These are phyloP conservation scores for Taenioides sp. DNA, from an alignment of 2,797 vertebrate genomes.

Conservation along the genomic window DNA sequence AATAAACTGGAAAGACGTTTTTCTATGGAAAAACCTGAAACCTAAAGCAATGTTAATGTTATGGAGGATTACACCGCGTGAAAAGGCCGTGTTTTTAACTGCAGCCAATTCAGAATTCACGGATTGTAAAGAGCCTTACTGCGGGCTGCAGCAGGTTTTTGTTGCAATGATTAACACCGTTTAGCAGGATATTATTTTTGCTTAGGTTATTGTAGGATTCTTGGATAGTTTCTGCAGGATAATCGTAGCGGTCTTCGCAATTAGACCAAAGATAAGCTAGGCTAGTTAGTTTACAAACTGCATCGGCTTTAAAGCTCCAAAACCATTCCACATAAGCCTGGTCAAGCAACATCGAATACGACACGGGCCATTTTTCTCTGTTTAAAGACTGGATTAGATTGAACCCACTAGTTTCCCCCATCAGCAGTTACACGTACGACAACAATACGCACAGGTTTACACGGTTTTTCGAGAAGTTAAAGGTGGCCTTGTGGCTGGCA, in stretches of 20 bases:
- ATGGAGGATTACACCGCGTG: neutral
- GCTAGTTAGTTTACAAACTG: neutral
- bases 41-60: neutral
- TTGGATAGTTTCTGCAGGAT: neutral
- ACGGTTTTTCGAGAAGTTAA: neutral
- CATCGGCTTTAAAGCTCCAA: neutral
- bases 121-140: slow-evolving; percentile 12
- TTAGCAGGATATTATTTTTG: neutral
- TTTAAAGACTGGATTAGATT: neutral
- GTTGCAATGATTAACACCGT: slow-evolving; percentile 8
- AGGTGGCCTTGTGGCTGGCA: neutral
- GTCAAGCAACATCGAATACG: slow-evolving; percentile 9
- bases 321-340: neutral
- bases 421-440: neutral
- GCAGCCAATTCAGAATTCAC: slow-evolving; percentile 5
- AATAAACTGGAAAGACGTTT: neutral
- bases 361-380: neutral
- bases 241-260: neutral
- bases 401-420: neutral
- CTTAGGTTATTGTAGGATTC: neutral
- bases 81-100: neutral
- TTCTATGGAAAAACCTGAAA: neutral
- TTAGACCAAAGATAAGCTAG: neutral
- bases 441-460: neutral
- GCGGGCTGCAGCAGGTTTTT: slow-evolving; percentile 13